Evolutionary conservation across 2,888 invertebrate genomes (phyloP), one percentile per base, ranked within the genome.

Genomic region (Drosophila limbata): DNA sequence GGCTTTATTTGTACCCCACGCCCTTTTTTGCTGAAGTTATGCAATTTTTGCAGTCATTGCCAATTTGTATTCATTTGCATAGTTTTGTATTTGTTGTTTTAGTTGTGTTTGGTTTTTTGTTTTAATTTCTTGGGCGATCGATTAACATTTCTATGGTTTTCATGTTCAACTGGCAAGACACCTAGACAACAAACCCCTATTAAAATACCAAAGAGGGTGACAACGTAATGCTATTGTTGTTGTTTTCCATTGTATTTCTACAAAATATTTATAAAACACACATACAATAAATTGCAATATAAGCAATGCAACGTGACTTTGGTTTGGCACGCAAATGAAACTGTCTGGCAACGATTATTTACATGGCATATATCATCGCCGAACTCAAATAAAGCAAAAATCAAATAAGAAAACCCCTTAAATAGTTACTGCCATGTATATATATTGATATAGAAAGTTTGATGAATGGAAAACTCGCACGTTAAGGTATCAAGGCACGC

Each of bases 61-160:
- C 74, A 67, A 72, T 77, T 75, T 68, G 69, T 68, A 65, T 68
- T 40, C 56, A 77, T 83, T 85, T 86, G 74, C 86, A 84, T 84
- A 73, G 60, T 63, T 80, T 59, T 83, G n/a, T 76, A 68, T 77
- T 74, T 44, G n/a, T 63, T 50, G 52, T 45, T 39, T 28, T 9
- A 25, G 25, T 5, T 56, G 57, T 84, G 11, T 19, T 42, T 76
- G 65, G 51, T 51, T 33, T 57, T 73, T 84, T 84, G 77, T 81
- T 86, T 86, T 77, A 86, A 86, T 84, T 77, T 77, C 74, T 73
- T 70, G 55, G 48, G 51, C 72, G 71, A 84, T 84, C 82, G 84
- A 84, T 86, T 81, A 76, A 85, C 81, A 85, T 82, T 82, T 82
- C 57, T 78, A 73, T 76, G 79, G 80, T 47, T 78, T 72, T 50